Evolutionary conservation across 2,113 vertebrate genomes (phyloP).

Genomic region (Pachycephala philippinensis): DNA sequence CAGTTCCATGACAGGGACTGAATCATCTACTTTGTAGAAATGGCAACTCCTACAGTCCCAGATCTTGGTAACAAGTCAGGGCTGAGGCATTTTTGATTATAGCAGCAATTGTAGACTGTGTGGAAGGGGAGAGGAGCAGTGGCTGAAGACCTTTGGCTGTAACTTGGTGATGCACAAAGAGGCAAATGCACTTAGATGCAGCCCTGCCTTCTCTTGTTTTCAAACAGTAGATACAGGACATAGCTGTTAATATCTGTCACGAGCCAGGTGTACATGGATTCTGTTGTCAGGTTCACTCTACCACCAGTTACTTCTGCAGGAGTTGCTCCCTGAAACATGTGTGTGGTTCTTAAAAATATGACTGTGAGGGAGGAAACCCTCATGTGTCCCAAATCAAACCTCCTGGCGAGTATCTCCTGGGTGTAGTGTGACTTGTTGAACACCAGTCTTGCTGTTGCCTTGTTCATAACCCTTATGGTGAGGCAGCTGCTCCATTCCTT

Average conservation of each 20-base stretch:
- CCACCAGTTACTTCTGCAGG: neutral
- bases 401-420: neutral
- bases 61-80: neutral
- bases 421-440: neutral
- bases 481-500: neutral
- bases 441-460: neutral
- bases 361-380: neutral
- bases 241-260: neutral
- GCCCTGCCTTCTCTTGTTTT: fast-evolving
- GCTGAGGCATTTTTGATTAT: neutral
- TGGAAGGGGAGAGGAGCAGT: neutral
- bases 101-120: neutral
- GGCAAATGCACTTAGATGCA: neutral
- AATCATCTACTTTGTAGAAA: neutral
- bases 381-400: neutral
- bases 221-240: fast-evolving
- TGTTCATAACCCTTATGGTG: neutral
- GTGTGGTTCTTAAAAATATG: neutral
- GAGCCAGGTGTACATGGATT: neutral
- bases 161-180: neutral
- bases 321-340: neutral
- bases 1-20: neutral
- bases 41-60: neutral
- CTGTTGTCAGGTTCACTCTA: neutral
- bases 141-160: neutral